Base-by-base conservation (phyloP, 2,888 invertebrate species). In the Sinodicranocentrus sp. region DNA sequence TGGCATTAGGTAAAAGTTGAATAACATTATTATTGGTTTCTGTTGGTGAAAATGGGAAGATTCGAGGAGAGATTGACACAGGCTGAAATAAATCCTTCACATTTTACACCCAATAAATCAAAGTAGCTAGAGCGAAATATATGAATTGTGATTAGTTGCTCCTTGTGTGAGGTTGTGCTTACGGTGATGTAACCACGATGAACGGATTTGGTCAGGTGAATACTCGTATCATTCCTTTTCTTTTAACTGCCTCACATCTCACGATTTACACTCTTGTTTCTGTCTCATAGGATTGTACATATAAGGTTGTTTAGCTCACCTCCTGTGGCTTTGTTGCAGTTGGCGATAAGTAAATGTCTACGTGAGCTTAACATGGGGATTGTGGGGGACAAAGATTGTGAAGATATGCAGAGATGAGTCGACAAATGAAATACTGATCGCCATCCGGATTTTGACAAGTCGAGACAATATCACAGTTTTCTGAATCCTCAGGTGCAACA, bases 101-200 rank as follows among this genome's bases (percentile, higher is more conserved):
- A 17, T 61, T 52, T 75, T 76, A 76, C 76, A 76, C 76, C 52
- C 67, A 76, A 76, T 76, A 76, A 76, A 76, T 76, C 44, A 67
- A 21, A 5, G 23, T 21, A 25, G 67, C 26, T 13, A 28, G 25
- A 61, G 28, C 8, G n/a, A 61, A 28, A 54, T 15, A n/a, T 33
- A 61, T 61, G 61, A 61, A 28, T 61, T 61, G 61, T 17, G 61
- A 28, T 28, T 61, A 28, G n/a, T 28, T 61, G 61, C 26, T 61
- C 61, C 61, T 61, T 61, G 28, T 61, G 33, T 33, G 61, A 26
- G 28, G 61, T 61, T 59, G 21, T 54, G n/a, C n/a, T n/a, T n/a
- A n/a, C n/a, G n/a, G n/a, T 57, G 8, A 57, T 25, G 57, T 57
- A 25, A 57, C 57, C 25, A 23, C 10, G 25, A 25, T 57, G 57